Conservation (phyloP, 2,888 invertebrate genomes). For the Nomada flava region DNA sequence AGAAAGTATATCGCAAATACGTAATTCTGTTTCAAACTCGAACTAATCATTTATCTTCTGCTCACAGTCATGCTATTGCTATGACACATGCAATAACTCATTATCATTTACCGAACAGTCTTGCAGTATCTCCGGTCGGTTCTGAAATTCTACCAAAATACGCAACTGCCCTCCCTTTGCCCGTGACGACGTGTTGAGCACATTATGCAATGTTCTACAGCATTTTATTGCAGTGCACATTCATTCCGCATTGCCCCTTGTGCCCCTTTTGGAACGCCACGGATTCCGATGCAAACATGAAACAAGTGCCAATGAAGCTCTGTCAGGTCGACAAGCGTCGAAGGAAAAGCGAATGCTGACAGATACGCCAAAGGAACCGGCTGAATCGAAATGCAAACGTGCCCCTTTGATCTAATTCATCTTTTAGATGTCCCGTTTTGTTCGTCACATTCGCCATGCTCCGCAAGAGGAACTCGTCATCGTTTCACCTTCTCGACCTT, state of each 20-base stretch:
- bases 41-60: too few relatives aligned
- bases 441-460: constrained; percentile 19
- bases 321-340: neutral
- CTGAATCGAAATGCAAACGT: constrained; percentile 49
- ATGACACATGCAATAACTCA: too few relatives aligned
- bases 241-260: constrained; percentile 7
- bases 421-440: constrained; percentile 54
- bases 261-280: neutral
- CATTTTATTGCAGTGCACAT: constrained; percentile 12
- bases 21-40: too few relatives aligned
- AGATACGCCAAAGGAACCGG: constrained; percentile 27
- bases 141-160: too few relatives aligned
- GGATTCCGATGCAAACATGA: constrained; percentile 25
- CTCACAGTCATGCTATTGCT: too few relatives aligned
- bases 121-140: too few relatives aligned
- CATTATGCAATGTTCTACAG: neutral
- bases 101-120: too few relatives aligned
- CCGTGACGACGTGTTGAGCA: too few relatives aligned
- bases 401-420: constrained; percentile 68
- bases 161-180: too few relatives aligned
- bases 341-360: constrained; percentile 12
- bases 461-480: constrained; percentile 3
- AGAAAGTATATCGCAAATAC: too few relatives aligned
- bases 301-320: constrained; percentile 9
- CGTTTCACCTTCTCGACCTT: constrained; percentile 27